Percentiles rank a stretch among this genome's conserved stretches.
phyloP scores from a whole-genome alignment of 2,888 invertebrate species.

The Chymomyza caudatula region DNA sequence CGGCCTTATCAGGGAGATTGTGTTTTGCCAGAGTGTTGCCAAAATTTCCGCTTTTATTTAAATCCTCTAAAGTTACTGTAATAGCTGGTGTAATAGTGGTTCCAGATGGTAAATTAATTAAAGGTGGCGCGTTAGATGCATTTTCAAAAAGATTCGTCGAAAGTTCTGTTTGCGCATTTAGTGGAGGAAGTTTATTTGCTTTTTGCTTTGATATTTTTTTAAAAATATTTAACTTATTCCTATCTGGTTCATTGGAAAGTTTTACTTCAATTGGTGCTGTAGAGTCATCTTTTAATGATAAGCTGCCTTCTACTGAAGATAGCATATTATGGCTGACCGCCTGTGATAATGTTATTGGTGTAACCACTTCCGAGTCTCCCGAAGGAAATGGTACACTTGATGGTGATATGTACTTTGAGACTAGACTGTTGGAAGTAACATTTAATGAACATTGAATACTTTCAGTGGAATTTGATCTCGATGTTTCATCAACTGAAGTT shows the following conservation, averaged over 20 bases:
- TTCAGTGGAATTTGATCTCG: background rate
- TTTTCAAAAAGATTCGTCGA: slow-evolving; percentile 29
- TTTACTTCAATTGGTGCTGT: slow-evolving; percentile 71
- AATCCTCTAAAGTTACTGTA: background rate
- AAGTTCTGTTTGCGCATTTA: slow-evolving; percentile 22
- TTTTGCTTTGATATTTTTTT: slow-evolving; percentile 86
- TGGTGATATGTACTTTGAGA: background rate
- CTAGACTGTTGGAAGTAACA: background rate
- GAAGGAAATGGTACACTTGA: background rate
- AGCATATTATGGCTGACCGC: background rate
- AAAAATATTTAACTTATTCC: slow-evolving; percentile 91
- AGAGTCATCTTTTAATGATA: background rate
- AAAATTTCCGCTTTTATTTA: background rate
- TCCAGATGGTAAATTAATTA: slow-evolving; percentile 74
- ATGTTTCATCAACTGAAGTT: background rate
- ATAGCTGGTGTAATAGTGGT: slow-evolving; percentile 75
- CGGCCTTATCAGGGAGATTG: background rate
- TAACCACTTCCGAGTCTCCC: background rate
- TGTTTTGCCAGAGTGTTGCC: background rate
- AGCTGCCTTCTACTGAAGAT: background rate
- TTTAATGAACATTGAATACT: background rate
- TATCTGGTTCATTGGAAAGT: slow-evolving; percentile 89
- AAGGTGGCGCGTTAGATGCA: slow-evolving; percentile 25
- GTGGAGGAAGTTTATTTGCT: slow-evolving; percentile 36
- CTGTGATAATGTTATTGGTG: background rate